Evolutionary conservation across 2,888 invertebrate species (phyloP).

Genomic region (Tinea semifulvella): DNA sequence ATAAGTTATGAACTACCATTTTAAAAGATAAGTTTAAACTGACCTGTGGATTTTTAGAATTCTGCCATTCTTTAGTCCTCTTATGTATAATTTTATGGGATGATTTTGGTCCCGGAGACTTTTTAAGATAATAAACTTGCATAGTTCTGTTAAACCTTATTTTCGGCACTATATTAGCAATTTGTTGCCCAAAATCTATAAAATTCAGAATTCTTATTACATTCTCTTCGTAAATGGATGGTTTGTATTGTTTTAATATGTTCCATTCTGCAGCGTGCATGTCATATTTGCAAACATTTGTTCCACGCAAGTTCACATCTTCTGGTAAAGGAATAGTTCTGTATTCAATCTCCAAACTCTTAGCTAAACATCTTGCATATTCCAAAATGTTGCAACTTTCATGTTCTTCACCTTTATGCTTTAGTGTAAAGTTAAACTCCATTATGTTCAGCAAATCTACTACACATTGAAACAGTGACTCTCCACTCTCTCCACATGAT

Average conservation of each 20-base stretch:
- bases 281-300: conserved; percentile 72
- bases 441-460: conserved; percentile 84
- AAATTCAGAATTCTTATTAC: conserved; percentile 80
- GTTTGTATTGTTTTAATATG: conserved; percentile 58
- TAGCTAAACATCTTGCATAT: conserved; percentile 40
- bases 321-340: conserved; percentile 76
- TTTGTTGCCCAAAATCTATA: conserved; percentile 81
- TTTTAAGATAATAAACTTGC: conserved; percentile 55
- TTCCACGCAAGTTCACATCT: conserved; percentile 77
- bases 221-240: conserved; percentile 73
- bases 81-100: conserved; percentile 49
- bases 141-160: conserved; percentile 69
- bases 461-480: conserved; percentile 80
- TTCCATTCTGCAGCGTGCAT: conserved; percentile 79
- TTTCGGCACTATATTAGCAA: conserved; percentile 71
- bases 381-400: conserved; percentile 36
- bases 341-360: conserved; percentile 67
- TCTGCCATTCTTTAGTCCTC: conserved; percentile 53
- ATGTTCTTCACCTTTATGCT: conserved; percentile 24
- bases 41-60: conserved; percentile 30
- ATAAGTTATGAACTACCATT: too few species aligned
- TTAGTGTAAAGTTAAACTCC: conserved; percentile 69
- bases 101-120: conserved; percentile 36
- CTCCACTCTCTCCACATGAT: conserved; percentile 81
- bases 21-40: background rate